These are phyloP conservation scores for Orthosia incerta DNA, from an alignment of 2,888 invertebrate genomes.

Conservation along the genomic window DNA sequence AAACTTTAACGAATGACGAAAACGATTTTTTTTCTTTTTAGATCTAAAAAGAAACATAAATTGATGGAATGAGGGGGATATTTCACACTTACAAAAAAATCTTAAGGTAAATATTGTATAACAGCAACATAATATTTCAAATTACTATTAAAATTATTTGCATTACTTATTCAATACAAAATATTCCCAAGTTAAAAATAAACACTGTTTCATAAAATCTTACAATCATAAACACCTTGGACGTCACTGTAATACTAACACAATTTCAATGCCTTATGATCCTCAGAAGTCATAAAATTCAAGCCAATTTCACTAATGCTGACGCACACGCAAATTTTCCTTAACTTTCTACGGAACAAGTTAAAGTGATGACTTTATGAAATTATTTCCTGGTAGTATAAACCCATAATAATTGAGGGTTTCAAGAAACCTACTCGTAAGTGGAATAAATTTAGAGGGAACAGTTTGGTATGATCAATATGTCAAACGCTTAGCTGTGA, in stretches of 20 bases:
- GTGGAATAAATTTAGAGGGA: background rate
- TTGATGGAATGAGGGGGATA: too few species aligned
- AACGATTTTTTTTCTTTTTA: too few species aligned
- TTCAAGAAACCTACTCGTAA: background rate
- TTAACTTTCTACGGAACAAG: conserved; percentile 42
- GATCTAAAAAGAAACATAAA: too few species aligned
- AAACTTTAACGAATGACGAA: too few species aligned
- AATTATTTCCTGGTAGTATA: conserved; percentile 4
- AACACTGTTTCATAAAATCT: background rate
- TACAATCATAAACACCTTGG: background rate
- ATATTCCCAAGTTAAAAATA: background rate
- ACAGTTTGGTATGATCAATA: background rate
- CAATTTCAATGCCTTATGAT: conserved; percentile 16
- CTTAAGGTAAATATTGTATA: too few species aligned
- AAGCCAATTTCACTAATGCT: conserved; percentile 8
- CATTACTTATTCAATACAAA: background rate
- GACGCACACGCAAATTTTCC: conserved; percentile 35
- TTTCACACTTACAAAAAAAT: too few species aligned
- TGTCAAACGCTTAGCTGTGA: background rate
- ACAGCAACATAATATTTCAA: too few species aligned
- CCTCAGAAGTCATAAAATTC: conserved; percentile 11
- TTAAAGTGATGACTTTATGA: background rate
- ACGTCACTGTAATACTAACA: conserved; percentile 35
- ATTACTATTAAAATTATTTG: background rate
- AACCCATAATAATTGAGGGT: background rate